Conservation (phyloP, 2,888 invertebrate species). For the Diachrysia chrysitis region DNA sequence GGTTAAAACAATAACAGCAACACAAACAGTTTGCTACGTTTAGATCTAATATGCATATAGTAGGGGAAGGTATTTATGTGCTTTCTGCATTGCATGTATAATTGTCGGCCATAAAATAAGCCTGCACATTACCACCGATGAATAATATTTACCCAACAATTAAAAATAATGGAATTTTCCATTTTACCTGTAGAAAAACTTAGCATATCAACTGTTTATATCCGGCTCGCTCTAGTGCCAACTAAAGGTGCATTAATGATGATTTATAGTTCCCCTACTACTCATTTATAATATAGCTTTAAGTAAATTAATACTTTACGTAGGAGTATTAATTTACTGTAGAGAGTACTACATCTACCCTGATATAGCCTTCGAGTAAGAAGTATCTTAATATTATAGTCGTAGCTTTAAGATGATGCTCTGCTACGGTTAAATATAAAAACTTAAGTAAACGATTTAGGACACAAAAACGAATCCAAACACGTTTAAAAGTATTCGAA, state of each 20-base stretch:
- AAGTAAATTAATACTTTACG: not conserved
- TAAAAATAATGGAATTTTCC: conserved; percentile 2
- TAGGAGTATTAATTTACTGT: not conserved
- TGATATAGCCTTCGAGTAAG: not conserved
- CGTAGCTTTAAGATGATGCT: no score
- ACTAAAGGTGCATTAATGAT: not conserved
- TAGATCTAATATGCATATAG: not conserved
- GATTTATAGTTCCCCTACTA: not conserved
- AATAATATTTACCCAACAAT: conserved; percentile 2
- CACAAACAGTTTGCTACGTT: not conserved
- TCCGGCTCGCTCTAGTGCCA: not conserved
- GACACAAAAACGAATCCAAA: not conserved
- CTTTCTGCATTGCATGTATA: conserved; percentile 6
- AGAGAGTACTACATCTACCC: no score
- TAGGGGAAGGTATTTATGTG: not conserved
- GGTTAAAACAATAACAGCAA: not conserved
- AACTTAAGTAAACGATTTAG: no score
- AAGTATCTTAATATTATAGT: no score
- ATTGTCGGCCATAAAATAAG: conserved; percentile 1
- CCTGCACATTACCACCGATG: not conserved
- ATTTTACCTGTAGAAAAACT: not conserved
- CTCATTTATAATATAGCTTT: not conserved
- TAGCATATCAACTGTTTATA: conserved; percentile 5
- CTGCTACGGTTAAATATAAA: no score
- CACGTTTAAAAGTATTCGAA: no score